Evolutionary conservation across 2,888 invertebrate genomes (phyloP).

Genomic region (Melinaea menophilus): DNA sequence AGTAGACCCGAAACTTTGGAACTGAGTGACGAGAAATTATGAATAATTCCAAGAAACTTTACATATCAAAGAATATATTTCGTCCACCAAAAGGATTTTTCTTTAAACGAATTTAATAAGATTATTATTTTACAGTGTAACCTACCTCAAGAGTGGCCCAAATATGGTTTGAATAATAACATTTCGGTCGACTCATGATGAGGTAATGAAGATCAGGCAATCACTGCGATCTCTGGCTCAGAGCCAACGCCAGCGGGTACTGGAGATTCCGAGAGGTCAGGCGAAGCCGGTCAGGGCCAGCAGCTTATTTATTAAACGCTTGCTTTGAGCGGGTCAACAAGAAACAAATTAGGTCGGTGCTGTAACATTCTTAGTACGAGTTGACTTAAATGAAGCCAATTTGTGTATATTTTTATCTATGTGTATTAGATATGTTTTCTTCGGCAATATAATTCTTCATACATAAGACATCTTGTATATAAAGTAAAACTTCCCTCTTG

Average conservation of each 20-base stretch:
- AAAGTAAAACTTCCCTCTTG: too few species aligned
- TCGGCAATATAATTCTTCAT: neutral
- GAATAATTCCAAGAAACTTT: too few species aligned
- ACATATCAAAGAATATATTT: neutral
- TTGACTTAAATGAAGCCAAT: neutral
- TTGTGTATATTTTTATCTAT: neutral
- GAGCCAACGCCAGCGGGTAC: slow-evolving; percentile 10
- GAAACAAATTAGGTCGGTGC: slow-evolving; percentile 15
- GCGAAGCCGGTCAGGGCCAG: slow-evolving; percentile 19
- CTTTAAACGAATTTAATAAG: neutral
- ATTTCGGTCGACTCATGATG: slow-evolving; percentile 14
- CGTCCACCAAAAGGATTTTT: neutral
- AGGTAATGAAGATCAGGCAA: slow-evolving; percentile 16
- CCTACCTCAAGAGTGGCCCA: slow-evolving; percentile 4
- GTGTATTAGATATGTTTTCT: neutral
- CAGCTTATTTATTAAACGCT: slow-evolving; percentile 15
- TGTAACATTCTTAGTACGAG: slow-evolving; percentile 2
- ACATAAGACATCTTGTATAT: neutral
- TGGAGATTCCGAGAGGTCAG: slow-evolving; percentile 8
- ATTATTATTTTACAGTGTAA: neutral
- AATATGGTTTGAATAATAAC: slow-evolving; percentile 8
- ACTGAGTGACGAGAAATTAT: too few species aligned
- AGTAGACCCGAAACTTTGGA: too few species aligned
- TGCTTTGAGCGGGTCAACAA: slow-evolving; percentile 15
- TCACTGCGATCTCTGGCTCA: slow-evolving; percentile 14